Evolutionary conservation across 2,797 vertebrate genomes (phyloP).

Genomic region (Manis pentadactyla): DNA sequence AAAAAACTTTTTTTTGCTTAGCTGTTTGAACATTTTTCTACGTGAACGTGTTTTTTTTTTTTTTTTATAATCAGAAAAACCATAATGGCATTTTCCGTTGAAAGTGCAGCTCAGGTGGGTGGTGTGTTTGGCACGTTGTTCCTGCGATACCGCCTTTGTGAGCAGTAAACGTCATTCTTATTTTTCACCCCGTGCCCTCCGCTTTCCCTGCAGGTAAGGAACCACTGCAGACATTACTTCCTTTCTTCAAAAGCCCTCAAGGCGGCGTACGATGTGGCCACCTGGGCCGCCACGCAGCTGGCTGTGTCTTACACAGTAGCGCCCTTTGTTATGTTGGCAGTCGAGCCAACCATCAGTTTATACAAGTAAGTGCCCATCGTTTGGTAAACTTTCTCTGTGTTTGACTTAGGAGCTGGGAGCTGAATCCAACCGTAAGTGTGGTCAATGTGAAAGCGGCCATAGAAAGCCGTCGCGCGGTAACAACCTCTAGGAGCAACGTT

Average conservation of each 20-base stretch:
- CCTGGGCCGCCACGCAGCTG: conserved; percentile 94
- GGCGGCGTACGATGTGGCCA: conserved; percentile 90
- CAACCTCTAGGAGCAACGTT: neutral
- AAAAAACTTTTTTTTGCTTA: neutral
- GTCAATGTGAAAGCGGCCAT: neutral
- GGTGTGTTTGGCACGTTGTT: neutral
- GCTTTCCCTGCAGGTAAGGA: conserved; percentile 89
- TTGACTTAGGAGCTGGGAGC: neutral
- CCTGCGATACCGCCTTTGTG: neutral
- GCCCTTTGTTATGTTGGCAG: conserved; percentile 94
- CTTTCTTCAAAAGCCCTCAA: conserved; percentile 88
- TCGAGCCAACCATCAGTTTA: conserved; percentile 91
- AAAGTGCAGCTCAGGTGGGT: neutral
- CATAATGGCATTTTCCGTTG: neutral
- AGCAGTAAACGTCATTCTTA: neutral
- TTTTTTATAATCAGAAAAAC: neutral
- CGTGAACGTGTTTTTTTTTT: neutral
- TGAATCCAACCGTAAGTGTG: neutral
- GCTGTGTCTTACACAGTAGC: conserved; percentile 94
- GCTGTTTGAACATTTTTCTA: conserved; percentile 24
- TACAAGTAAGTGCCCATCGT: conserved; percentile 91
- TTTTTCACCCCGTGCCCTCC: neutral
- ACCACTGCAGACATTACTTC: conserved; percentile 91
- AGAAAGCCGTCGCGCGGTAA: neutral
- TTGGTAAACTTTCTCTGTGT: neutral